Evolutionary conservation across 2,797 vertebrate genomes (phyloP), one percentile per base, ranked within the genome.

Genomic region (Sebastiscus tertius): DNA sequence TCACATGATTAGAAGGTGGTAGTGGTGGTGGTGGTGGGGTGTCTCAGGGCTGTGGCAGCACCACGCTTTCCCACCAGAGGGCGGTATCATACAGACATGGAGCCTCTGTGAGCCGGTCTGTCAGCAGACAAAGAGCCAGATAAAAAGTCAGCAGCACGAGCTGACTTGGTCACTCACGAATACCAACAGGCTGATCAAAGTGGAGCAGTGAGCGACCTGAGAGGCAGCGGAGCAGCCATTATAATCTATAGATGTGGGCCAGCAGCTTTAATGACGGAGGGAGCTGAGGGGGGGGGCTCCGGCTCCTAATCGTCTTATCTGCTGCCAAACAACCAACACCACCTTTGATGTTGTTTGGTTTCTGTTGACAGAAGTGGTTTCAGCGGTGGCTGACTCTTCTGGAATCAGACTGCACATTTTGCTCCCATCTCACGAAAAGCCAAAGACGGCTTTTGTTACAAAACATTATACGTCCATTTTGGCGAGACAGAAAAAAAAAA

Each of bases 11-110:
- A 56, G 13, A 16, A 11, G 0, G 18, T 5, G 5, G 27, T 3
- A 34, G 36, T 31, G 24, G 31, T 29, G 24, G 8, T 4, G 46
- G 39, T 31, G 24, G 39, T 31, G 24, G 8, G 33, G 7, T 10
- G 52, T 18, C 11, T 6, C 2, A 14, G 39, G 26, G 13, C 14
- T 55, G 3, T 1, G 3, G 58, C 61, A 78, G 68, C 11, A 22
- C 49, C 39, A 18, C 3, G 3, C 7, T 16, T 39, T 11, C 10
- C 85, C 94, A 93, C 81, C 90, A 93, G 94, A 88, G 85, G 91
- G 92, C 55, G 3, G 49, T 80, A 16, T 83, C 66, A 81, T 1
- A 91, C 82, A 81, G 69, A 88, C 67, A 34, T 80, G 77, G 18
- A 72, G 56, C 22, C 18, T 6, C 26, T 2, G 13, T 22, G 62